phyloP scores from a whole-genome alignment of 2,888 invertebrate genomes.

The Drosophila lacicola region DNA sequence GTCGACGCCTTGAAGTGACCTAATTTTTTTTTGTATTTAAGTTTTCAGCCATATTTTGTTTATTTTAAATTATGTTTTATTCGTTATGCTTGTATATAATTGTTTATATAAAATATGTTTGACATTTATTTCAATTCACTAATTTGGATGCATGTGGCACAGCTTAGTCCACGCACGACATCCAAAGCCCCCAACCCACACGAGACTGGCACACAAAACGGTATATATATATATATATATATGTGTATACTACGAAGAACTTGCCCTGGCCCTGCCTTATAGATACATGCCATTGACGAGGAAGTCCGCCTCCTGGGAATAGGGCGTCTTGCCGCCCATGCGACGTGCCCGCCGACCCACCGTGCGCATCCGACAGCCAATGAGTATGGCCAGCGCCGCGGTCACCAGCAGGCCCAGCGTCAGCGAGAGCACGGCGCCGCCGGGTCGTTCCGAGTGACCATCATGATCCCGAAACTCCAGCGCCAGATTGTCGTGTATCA shows the following conservation, averaged over 20 bases:
- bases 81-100: constrained; percentile 46
- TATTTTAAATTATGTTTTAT: constrained; percentile 29
- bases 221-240: constrained; percentile 16
- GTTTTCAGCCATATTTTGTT: constrained; percentile 3
- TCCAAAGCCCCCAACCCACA: constrained; percentile 19
- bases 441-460: constrained; percentile 89
- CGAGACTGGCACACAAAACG: constrained; percentile 39
- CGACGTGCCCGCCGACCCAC: constrained; percentile 90
- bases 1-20: too few species aligned
- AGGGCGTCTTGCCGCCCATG: constrained; percentile 90
- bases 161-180: neutral
- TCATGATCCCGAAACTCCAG: constrained; percentile 86
- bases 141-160: constrained; percentile 17
- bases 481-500: constrained; percentile 84
- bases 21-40: neutral
- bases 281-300: constrained; percentile 99
- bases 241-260: constrained; percentile 13
- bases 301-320: constrained; percentile 97
- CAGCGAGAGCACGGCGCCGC: constrained; percentile 92
- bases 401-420: constrained; percentile 93
- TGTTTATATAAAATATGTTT: constrained; percentile 75
- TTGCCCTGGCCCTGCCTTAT: constrained; percentile 48
- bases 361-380: constrained; percentile 93
- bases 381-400: constrained; percentile 91
- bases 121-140: constrained; percentile 61